Percentiles rank a stretch among this genome's conserved stretches.
Evolutionary conservation across 2,797 vertebrate species (phyloP).

Genomic region (Gambusia yucatana): DNA sequence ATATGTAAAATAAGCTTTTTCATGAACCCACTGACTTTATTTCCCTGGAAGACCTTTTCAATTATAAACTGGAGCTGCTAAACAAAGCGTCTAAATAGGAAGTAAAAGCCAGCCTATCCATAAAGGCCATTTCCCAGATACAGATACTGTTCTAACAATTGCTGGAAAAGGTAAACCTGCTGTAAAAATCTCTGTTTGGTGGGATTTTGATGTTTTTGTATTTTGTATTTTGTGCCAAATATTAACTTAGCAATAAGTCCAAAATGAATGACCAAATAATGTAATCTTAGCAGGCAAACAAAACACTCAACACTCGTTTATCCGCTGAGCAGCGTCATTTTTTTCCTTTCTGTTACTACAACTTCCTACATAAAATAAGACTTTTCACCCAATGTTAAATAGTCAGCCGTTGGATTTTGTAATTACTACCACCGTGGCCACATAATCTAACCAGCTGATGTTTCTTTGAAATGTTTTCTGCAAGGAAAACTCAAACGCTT

Average conservation of each 20-base stretch:
- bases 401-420: background rate
- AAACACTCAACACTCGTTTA: background rate
- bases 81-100: background rate
- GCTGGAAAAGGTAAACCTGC: background rate
- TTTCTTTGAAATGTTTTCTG: background rate
- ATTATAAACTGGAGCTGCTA: background rate
- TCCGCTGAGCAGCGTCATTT: background rate
- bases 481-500: conserved; percentile 11
- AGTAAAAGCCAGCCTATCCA: background rate
- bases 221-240: background rate
- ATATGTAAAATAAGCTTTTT: background rate
- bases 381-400: background rate
- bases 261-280: background rate
- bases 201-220: background rate
- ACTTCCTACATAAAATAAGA: background rate
- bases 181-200: background rate
- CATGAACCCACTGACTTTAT: background rate
- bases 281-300: background rate
- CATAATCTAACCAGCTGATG: background rate
- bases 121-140: background rate
- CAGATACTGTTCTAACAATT: background rate
- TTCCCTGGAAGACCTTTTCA: background rate
- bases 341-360: background rate
- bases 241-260: background rate
- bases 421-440: background rate